Evolutionary conservation across 2,888 invertebrate species (phyloP).

Genomic region (Leucoma salicis): DNA sequence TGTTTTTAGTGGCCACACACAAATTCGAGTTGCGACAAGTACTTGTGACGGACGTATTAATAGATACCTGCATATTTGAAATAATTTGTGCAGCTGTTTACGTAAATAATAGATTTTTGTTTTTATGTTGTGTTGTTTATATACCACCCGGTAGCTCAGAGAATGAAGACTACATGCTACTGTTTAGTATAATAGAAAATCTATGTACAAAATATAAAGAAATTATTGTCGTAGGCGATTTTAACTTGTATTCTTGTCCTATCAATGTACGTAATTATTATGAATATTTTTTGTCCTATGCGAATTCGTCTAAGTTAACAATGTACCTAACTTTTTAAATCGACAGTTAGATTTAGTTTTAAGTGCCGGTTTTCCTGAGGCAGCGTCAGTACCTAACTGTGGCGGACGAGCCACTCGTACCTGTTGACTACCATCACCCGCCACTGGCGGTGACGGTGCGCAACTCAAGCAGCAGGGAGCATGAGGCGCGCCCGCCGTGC

Average conservation of each 20-base stretch:
- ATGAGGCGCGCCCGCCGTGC: too few species aligned
- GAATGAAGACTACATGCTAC: conserved; percentile 9
- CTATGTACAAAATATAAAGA: conserved; percentile 11
- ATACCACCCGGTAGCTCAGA: conserved; percentile 8
- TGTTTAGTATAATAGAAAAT: conserved; percentile 14
- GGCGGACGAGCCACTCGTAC: neutral
- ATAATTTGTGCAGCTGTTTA: conserved; percentile 9
- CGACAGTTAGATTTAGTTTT: conserved; percentile 9
- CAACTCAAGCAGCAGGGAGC: too few species aligned
- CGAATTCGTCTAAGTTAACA: conserved; percentile 13
- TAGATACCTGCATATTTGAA: conserved; percentile 9
- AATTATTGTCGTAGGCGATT: conserved; percentile 13
- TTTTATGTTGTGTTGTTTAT: conserved; percentile 14
- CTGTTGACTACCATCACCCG: too few species aligned
- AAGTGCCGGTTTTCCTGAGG: neutral
- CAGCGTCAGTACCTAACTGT: neutral
- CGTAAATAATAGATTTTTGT: conserved; percentile 6
- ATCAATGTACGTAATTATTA: conserved; percentile 8
- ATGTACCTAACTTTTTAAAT: conserved; percentile 9
- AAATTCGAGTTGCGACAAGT: neutral
- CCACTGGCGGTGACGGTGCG: too few species aligned
- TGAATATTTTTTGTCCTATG: conserved; percentile 13
- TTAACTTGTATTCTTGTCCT: conserved; percentile 10
- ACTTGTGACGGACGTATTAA: neutral
- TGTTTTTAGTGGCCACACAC: neutral